Evolutionary conservation across 2,888 invertebrate genomes (phyloP), one percentile per base, ranked within the genome.

Genomic region (Pegoplata infirma): DNA sequence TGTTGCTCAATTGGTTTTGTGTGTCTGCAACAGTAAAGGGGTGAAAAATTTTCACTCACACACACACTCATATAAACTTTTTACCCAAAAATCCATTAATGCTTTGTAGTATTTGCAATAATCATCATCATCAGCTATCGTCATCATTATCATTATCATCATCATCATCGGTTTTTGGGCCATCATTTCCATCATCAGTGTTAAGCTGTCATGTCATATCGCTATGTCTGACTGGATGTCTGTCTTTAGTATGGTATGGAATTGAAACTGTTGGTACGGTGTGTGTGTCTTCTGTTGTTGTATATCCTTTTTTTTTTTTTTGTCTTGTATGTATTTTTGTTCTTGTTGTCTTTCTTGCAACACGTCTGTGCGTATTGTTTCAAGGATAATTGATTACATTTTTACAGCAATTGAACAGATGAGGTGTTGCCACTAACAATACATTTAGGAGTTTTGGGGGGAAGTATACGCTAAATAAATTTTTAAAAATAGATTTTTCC

Each of bases 331-430:
- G n/a, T 55, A 12, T 58, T 5, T 49, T 46, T 46, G 55, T 17
- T 8, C 44, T 21, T 69, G 40, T 55, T 49, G 10, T 75, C 32
- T 59, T 58, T 55, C 21, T 47, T 59, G 51, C 36, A 58, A 55
- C 75, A 72, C 80, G 73, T 81, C 78, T 81, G 80, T 81, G 81
- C 67, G 74, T 74, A 81, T 80, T 81, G 76, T 78, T 80, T 78
- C 76, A 80, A 74, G 80, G 80, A 80, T 81, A 80, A 81, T 81
- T 81, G 81, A 81, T 81, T 74, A 80, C 80, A 78, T 74, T 80
- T 78, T 81, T 76, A 74, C 78, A 78, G 78, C 74, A 76, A 78
- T 79, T 80, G 81, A 81, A 76, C 80, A 79, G 73, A 72, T 81
- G 81, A 80, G 81, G 80, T 81, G 80, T 71, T 74, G 66, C 66